Evolutionary conservation across 2,113 vertebrate species (phyloP).

Genomic region (Theropithecus gelada): DNA sequence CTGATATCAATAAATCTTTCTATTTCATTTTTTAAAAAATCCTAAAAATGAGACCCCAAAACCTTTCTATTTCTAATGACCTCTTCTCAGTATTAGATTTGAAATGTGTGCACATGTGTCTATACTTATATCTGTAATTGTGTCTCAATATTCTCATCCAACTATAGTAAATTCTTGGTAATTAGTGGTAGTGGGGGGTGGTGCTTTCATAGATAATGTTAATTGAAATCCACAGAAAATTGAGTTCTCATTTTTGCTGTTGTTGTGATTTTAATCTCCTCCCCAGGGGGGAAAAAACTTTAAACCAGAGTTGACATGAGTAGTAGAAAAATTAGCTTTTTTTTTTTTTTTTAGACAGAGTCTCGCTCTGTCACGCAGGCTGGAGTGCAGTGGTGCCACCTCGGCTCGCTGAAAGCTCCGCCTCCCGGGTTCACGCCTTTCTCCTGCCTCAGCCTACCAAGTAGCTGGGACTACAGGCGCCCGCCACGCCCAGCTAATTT

Average conservation of each 20-base stretch:
- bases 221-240: slow-evolving; percentile 52
- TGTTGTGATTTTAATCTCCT: slow-evolving; percentile 42
- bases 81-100: slow-evolving; percentile 28
- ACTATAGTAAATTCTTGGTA: slow-evolving; percentile 40
- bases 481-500: too few species aligned
- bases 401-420: too few species aligned
- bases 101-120: neutral
- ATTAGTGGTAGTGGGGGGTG: neutral
- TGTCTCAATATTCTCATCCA: slow-evolving; percentile 12
- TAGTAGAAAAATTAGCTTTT: neutral
- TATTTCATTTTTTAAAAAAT: neutral
- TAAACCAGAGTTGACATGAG: neutral
- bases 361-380: too few species aligned
- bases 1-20: slow-evolving; percentile 16
- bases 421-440: too few species aligned
- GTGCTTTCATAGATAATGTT: slow-evolving; percentile 11
- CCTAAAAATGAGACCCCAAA: neutral
- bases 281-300: neutral
- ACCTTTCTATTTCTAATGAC: slow-evolving; percentile 32
- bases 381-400: too few species aligned
- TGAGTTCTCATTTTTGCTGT: slow-evolving; percentile 9
- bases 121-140: slow-evolving; percentile 3
- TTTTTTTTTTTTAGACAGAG: too few species aligned
- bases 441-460: too few species aligned
- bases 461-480: too few species aligned